Evolutionary conservation across 2,113 vertebrate species (phyloP), one percentile per base, ranked within the genome.

Genomic region (Spheniscus mendiculus): DNA sequence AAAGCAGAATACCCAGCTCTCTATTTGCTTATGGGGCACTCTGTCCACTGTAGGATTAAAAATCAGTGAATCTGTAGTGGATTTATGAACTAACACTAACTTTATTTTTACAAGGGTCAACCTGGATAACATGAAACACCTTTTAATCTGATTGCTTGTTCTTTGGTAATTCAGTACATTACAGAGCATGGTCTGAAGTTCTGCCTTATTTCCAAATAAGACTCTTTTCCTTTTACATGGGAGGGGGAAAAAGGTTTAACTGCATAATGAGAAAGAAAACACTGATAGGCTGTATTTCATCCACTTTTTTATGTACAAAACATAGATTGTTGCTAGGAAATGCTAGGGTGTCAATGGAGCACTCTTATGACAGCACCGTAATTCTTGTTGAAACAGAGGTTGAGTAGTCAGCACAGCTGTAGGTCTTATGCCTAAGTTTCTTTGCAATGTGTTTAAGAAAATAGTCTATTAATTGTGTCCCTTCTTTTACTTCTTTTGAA

Each of bases 291-390:
- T n/a, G 42, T 81, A 82, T 91, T 93, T 95, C 2, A 85, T 90
- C 78, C n/a, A 15, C 29, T 71, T 91, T 93, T 92, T 91, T 88
- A 93, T 96, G 88, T 95, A 95, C 88, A 93, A 95, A 96, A 94
- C 92, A 92, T 38, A 93, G 95, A 92, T 92, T 93, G 95, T 97
- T 97, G 94, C 95, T 97, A 97, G 94, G 95, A 92, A 87, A 65
- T 96, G 65, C 66, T 59, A 23, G 2, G 2, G 44, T 95, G 92
- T 92, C 88, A 87, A 15, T 91, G 61, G 66, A 88, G 30, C 66
- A 42, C 87, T 91, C 65, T 53, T 67, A 29, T 12, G 84, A 91
- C 65, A 82, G 69, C 63, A 30, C 61, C 1, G 2, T 81, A 84
- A 59, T 79, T 97, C 74, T 69, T 93, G 40, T 30, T 76, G 90